These are phyloP conservation scores for Pangasius krempfi DNA, from an alignment of 2,797 vertebrate species.

Conservation along the genomic window DNA sequence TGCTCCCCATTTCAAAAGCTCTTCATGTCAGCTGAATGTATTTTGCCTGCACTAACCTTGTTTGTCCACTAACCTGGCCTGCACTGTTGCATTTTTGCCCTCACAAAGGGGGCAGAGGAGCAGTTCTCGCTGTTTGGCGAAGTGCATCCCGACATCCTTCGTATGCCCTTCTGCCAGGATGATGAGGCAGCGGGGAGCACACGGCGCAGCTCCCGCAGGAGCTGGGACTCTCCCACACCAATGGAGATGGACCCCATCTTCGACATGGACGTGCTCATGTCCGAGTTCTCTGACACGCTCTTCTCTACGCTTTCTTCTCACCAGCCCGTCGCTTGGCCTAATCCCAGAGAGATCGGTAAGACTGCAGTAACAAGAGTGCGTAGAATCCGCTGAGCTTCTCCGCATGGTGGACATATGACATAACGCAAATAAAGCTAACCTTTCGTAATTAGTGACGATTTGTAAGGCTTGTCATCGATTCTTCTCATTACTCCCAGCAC, in stretches of 20 bases:
- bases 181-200: conserved; percentile 78
- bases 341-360: conserved; percentile 92
- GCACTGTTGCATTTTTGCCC: conserved; percentile 71
- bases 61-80: conserved; percentile 64
- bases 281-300: conserved; percentile 93
- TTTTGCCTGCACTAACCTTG: conserved; percentile 44
- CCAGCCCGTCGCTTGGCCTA: conserved; percentile 88
- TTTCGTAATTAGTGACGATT: neutral
- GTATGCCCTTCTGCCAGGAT: conserved; percentile 85
- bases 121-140: conserved; percentile 82
- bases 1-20: neutral
- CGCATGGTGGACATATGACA: neutral
- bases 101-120: conserved; percentile 76
- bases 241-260: conserved; percentile 95
- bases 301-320: conserved; percentile 95
- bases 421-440: neutral
- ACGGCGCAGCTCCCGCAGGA: conserved; percentile 75
- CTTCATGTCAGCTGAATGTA: neutral
- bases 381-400: neutral
- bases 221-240: conserved; percentile 82
- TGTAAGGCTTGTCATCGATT: neutral
- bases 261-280: conserved; percentile 96
- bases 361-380: neutral
- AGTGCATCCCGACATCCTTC: conserved; percentile 81
- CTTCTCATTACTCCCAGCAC: conserved; percentile 72